Evolutionary conservation across 2,888 invertebrate species (phyloP), one percentile per base, ranked within the genome.

Genomic region (Atherix ibis): DNA sequence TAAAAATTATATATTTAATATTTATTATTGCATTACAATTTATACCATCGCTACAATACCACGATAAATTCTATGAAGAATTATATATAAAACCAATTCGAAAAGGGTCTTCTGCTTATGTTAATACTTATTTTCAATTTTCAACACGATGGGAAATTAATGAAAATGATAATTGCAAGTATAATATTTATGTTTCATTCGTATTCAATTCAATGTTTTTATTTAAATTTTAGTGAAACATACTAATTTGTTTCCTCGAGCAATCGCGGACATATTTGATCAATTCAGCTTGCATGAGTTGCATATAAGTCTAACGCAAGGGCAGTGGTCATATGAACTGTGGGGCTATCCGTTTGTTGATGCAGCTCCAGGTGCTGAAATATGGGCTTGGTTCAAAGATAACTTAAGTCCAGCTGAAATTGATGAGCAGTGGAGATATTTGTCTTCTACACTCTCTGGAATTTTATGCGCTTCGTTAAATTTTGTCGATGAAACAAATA

Each of bases 391-490:
- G 91, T 95, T 98, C 53, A 71, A 75, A 2, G 42, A 41, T 2
- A 63, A 80, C 50, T 44, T 60, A 4, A 52, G 51, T 1, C 34
- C 40, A 9, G 30, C 35, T 0, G 45, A 50, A 31, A 72, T 92
- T 6, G 80, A 94, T 53, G 64, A 67, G 31, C 75, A 81, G 46
- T 98, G 97, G 97, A 75, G 75, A 48, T 77, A 81, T 46, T 63
- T 98, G 19, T 81, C 85, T 32, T 84, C 88, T 51, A 80, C 91
- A 1, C 68, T 98, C 25, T 89, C 95, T 13, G 98, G 98, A 2
- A 69, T 97, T 5, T 75, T 98, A 39, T 98, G 98, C 64, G 87
- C 95, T 9, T 97, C 97, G 2, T 65, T 98, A 9, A 94, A 95
- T 62, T 94, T 92, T 53, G 82, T 97, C 44, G 83, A 87, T 52